These are phyloP conservation scores for Antitype chi DNA, from an alignment of 2,888 invertebrate species.

Conservation along the genomic window DNA sequence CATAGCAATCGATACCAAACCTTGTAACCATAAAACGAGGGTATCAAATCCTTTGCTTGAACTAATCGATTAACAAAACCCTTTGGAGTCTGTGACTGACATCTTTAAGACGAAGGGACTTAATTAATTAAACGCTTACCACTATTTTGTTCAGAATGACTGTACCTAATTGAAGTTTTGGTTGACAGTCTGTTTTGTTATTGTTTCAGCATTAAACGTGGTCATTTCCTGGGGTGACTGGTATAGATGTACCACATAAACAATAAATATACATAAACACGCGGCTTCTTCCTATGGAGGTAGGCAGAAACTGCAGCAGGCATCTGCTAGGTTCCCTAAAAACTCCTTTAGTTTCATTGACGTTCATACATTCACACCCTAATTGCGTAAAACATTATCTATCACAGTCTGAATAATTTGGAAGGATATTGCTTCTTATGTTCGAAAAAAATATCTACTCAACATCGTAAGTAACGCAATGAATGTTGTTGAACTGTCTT, in stretches of 20 bases:
- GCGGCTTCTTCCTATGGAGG: too few species aligned
- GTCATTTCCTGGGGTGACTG: not conserved
- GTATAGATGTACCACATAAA: not conserved
- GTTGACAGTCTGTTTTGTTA: not conserved
- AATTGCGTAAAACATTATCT: too few species aligned
- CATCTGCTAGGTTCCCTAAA: too few species aligned
- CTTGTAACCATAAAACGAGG: not conserved
- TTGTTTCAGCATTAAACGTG: not conserved
- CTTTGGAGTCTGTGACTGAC: slow-evolving; percentile 46
- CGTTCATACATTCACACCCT: too few species aligned
- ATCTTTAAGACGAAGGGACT: slow-evolving; percentile 23
- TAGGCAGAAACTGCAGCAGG: too few species aligned
- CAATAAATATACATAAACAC: not conserved
- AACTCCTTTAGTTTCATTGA: too few species aligned
- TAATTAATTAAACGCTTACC: slow-evolving; percentile 53
- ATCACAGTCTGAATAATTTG: too few species aligned
- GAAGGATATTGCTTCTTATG: too few species aligned
- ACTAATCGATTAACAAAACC: slow-evolving; percentile 35
- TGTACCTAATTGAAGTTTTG: slow-evolving; percentile 14
- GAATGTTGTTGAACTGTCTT: too few species aligned
- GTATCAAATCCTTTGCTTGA: slow-evolving; percentile 24
- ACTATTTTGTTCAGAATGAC: slow-evolving; percentile 25
- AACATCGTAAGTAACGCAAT: too few species aligned
- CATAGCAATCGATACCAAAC: slow-evolving; percentile 5
- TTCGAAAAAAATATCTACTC: too few species aligned